These are phyloP conservation scores for Darevskia nairensis DNA, from an alignment of 2,797 vertebrate species.

Conservation along the genomic window DNA sequence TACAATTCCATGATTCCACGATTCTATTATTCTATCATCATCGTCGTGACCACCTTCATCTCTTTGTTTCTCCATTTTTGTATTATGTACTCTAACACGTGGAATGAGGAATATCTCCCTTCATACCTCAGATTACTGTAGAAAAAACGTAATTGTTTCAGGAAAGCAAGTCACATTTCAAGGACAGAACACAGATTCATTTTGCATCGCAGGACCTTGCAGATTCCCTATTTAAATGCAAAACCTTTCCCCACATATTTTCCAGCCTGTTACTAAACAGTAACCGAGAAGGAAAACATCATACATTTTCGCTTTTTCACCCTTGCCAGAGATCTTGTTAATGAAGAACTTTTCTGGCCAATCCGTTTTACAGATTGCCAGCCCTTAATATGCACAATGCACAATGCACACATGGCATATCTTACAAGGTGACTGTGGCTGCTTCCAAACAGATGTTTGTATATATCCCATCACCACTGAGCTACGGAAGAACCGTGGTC, in stretches of 20 bases:
- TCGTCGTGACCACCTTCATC: too few species aligned
- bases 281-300: constrained; percentile 14
- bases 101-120: not conserved
- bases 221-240: constrained; percentile 43
- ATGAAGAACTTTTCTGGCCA: constrained; percentile 13
- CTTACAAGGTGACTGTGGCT: not conserved
- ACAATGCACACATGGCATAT: not conserved
- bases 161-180: constrained; percentile 9
- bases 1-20: too few species aligned
- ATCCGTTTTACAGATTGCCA: constrained; percentile 26
- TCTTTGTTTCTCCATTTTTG: too few species aligned
- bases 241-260: constrained; percentile 13
- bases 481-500: not conserved
- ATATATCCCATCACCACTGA: not conserved
- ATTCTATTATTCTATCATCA: too few species aligned
- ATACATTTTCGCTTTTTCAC: not conserved
- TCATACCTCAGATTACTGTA: not conserved
- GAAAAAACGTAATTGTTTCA: not conserved
- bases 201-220: not conserved
- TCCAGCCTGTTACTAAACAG: constrained; percentile 10
- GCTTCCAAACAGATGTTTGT: not conserved
- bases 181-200: constrained; percentile 17
- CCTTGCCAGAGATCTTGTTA: constrained; percentile 25
- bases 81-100: not conserved
- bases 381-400: not conserved